Evolutionary conservation across 2,797 vertebrate species (phyloP).

Genomic region (Mycteria americana): DNA sequence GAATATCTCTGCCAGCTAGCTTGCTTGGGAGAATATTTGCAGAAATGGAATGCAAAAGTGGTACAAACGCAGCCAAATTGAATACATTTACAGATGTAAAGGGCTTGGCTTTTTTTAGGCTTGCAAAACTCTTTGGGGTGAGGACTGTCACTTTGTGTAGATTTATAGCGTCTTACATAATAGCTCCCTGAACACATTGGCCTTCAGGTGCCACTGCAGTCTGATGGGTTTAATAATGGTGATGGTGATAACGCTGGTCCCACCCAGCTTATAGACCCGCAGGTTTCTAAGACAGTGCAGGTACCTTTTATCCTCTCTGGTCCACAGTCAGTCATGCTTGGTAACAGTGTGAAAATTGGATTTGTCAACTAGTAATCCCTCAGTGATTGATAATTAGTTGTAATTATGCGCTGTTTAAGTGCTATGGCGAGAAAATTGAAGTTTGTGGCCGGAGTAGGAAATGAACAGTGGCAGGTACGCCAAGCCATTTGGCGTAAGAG

Average conservation of each 20-base stretch:
- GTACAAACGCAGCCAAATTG: neutral
- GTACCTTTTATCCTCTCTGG: neutral
- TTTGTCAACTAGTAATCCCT: conserved; percentile 58
- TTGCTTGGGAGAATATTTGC: neutral
- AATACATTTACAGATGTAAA: neutral
- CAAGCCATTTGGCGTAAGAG: neutral
- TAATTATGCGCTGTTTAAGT: conserved; percentile 44
- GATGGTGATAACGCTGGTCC: neutral
- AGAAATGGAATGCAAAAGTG: neutral
- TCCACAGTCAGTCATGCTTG: neutral
- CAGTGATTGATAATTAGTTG: conserved; percentile 67
- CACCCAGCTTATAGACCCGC: neutral
- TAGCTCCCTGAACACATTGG: neutral
- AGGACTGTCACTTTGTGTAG: neutral
- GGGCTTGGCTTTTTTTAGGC: neutral
- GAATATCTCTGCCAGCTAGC: neutral
- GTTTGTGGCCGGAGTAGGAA: conserved; percentile 23
- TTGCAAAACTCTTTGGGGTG: neutral
- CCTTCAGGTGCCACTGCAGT: neutral
- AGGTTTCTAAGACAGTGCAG: neutral
- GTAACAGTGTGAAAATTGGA: conserved; percentile 29
- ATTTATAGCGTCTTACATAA: neutral
- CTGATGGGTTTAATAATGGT: neutral
- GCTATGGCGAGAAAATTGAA: conserved; percentile 5
- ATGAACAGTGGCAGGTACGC: conserved; percentile 30